A percentile compares a stretch with the other conserved stretches of the same genome.
Conservation (phyloP, 2,797 vertebrate genomes). For the Hydrolagus colliei region DNA sequence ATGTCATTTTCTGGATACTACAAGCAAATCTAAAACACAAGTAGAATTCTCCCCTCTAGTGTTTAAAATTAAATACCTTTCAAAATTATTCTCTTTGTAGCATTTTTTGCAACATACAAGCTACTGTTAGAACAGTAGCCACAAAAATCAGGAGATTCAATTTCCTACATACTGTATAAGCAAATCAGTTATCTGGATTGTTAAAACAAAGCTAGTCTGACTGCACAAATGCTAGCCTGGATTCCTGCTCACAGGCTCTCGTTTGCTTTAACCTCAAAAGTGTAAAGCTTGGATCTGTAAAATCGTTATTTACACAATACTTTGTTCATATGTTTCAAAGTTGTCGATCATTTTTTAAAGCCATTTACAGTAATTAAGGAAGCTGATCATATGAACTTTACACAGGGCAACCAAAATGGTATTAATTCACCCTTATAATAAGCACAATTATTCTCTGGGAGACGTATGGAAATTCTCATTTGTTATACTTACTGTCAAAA, state of each 20-base stretch:
- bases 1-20: too few species aligned
- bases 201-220: neutral
- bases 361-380: too few species aligned
- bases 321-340: too few species aligned
- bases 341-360: too few species aligned
- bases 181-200: neutral
- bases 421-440: neutral
- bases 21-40: too few species aligned
- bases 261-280: neutral
- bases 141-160: neutral
- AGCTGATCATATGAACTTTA: neutral
- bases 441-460: too few species aligned
- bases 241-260: neutral
- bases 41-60: too few species aligned
- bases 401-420: neutral
- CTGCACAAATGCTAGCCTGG: neutral
- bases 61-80: too few species aligned
- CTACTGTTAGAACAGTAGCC: neutral
- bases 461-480: too few species aligned
- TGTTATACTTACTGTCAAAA: too few species aligned
- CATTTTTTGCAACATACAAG: neutral
- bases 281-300: neutral
- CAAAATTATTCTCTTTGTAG: too few species aligned
- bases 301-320: neutral
- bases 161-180: neutral